A percentile compares a stretch with the other conserved stretches of the same genome.
Conservation (phyloP, 2,797 vertebrate species). For the Potorous gilbertii region DNA sequence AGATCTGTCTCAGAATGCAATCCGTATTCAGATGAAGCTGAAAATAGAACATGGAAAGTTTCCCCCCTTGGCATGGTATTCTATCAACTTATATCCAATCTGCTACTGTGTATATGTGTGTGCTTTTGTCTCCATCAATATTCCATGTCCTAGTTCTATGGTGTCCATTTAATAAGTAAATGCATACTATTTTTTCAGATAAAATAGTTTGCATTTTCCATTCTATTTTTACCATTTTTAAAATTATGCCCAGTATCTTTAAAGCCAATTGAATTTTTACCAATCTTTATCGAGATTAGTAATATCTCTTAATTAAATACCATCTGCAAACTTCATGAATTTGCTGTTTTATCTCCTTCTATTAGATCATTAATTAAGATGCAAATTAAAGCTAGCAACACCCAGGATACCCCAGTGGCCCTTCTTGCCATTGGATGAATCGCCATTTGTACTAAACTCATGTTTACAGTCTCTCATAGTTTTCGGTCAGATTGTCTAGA, state of each 20-base stretch:
- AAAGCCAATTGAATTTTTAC: constrained; percentile 36
- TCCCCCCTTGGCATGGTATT: background rate
- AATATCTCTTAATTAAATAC: constrained; percentile 53
- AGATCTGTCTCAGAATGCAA: background rate
- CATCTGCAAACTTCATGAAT: constrained; percentile 52
- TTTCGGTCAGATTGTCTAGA: background rate
- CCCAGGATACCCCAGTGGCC: background rate
- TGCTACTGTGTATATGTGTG: background rate
- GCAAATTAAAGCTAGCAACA: constrained; percentile 32
- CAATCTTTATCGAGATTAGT: constrained; percentile 9
- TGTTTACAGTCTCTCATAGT: background rate
- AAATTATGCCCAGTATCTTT: background rate
- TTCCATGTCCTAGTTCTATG: background rate
- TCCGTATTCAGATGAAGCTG: background rate
- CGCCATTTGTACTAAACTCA: accelerated
- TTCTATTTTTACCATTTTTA: background rate
- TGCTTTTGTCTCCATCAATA: background rate
- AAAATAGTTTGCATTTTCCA: background rate
- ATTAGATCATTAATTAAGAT: constrained; percentile 53
- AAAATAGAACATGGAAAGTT: background rate
- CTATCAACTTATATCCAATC: background rate
- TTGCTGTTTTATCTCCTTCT: constrained; percentile 43
- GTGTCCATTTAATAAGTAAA: background rate
- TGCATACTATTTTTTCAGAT: background rate
- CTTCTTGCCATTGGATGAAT: background rate